Base-by-base conservation (phyloP, 1,140 invertebrate species). In the Drosophila rhopaloa region DNA sequence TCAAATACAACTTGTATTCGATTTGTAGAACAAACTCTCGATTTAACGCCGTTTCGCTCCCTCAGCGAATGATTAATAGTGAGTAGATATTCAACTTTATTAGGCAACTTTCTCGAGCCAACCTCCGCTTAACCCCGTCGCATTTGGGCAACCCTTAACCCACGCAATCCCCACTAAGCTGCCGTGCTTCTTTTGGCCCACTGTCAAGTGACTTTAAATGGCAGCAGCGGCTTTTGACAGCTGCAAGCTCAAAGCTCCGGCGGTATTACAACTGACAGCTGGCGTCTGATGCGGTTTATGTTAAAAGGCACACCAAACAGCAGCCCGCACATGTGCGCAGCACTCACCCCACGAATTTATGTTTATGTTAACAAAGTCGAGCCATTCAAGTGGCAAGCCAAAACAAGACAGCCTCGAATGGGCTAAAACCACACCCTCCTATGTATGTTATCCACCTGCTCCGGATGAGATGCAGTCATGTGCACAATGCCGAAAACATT, bases 351-450 rank as follows among this genome's bases (percentile, higher is more conserved):
- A 70, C 62, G 76, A 86, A 88, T 88, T 88, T 86, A 86, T 88
- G 80, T 89, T 88, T 89, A 89, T 89, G 83, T 89, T 88, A 88
- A 88, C 84, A 88, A 76, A 88, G 84, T 89, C 79, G 63, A 89
- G 76, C 67, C 84, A 88, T 88, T 88, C 84, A 89, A 88, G 83
- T 89, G 83, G 83, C 84, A 88, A 83, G 76, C 83, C 84, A 83
- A 88, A 88, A 89, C 83, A 88, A 82, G 71, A 32, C 73, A 72
- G 43, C 55, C 60, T 37, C 43, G 55, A 41, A 35, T 59, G 48
- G 48, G 50, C 50, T 37, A 19, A 57, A 35, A 40, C 40, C 38
- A 32, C 40, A 13, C 10, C 40, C 1, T 16, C 11, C 48, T 29
- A 44, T 35, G 1, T 9, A 6, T 11, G n/a, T n/a, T 5, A 24